Percentiles rank a stretch among this genome's conserved stretches.
Conservation (phyloP, 2,888 invertebrate species). For the Synanthedon myopaeformis region DNA sequence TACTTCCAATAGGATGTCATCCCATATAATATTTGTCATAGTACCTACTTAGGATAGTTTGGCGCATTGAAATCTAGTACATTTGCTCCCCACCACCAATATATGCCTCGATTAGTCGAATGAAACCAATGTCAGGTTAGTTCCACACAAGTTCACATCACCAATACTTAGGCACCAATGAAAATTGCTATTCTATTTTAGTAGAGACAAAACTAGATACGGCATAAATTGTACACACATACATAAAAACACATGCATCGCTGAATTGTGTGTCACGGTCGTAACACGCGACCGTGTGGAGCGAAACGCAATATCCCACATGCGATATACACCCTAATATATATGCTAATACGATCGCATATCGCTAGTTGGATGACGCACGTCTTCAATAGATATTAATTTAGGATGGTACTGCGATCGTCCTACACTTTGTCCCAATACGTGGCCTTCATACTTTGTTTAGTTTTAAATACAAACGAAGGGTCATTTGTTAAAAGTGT, state of each 20-base stretch:
- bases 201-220: slow-evolving; percentile 10
- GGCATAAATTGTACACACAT: slow-evolving; percentile 5
- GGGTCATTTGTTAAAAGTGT: no score
- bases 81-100: no score
- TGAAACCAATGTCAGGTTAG: background rate
- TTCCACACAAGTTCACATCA: background rate
- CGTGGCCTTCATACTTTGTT: no score
- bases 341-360: background rate
- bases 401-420: no score
- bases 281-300: slow-evolving; percentile 7
- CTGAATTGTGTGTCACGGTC: slow-evolving; percentile 18
- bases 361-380: no score
- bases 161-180: background rate
- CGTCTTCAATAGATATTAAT: no score
- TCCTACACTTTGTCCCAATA: no score
- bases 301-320: slow-evolving; percentile 5
- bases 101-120: background rate
- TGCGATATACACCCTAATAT: background rate
- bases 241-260: slow-evolving; percentile 11
- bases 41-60: no score
- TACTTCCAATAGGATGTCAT: no score
- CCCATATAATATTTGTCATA: no score
- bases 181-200: background rate
- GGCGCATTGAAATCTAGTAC: no score
- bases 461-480: no score